Conservation (phyloP, 2,113 vertebrate species). For the Callipepla squamata region DNA sequence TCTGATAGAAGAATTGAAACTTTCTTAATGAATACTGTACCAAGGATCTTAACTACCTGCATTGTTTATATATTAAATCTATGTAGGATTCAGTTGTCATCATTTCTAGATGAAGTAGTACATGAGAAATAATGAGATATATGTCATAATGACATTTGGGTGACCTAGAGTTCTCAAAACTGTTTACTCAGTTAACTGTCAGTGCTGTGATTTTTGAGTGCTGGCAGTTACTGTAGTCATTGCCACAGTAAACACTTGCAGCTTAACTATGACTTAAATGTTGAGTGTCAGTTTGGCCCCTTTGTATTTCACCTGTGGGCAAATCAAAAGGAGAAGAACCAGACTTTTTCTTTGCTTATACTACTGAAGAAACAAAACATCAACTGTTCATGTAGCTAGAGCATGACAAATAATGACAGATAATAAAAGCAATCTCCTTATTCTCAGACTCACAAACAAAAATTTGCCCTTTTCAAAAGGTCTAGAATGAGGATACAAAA, state of each 20-base stretch:
- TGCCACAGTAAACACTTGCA: neutral
- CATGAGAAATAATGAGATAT: neutral
- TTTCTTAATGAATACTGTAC: neutral
- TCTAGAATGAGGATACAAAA: neutral
- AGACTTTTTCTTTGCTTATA: neutral
- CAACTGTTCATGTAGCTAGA: neutral
- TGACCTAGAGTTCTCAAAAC: conserved; percentile 33
- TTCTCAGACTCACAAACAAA: neutral
- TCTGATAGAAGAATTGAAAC: neutral
- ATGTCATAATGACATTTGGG: conserved; percentile 42
- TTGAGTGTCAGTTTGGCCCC: conserved; percentile 24
- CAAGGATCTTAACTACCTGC: neutral
- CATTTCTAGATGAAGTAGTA: neutral
- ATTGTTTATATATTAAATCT: neutral
- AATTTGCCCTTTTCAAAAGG: neutral
- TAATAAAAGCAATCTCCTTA: neutral
- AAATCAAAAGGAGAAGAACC: conserved; percentile 42
- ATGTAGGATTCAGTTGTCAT: neutral
- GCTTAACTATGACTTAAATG: conserved; percentile 57
- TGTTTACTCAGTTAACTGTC: conserved; percentile 24
- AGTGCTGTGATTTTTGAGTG: conserved; percentile 18
- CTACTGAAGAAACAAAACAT: conserved; percentile 22
- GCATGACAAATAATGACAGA: neutral
- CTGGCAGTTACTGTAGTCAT: neutral
- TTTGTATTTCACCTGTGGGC: conserved; percentile 17